Evolutionary conservation across 1,140 invertebrate genomes (phyloP).

Genomic region (Carcinoscorpius rotundicauda): DNA sequence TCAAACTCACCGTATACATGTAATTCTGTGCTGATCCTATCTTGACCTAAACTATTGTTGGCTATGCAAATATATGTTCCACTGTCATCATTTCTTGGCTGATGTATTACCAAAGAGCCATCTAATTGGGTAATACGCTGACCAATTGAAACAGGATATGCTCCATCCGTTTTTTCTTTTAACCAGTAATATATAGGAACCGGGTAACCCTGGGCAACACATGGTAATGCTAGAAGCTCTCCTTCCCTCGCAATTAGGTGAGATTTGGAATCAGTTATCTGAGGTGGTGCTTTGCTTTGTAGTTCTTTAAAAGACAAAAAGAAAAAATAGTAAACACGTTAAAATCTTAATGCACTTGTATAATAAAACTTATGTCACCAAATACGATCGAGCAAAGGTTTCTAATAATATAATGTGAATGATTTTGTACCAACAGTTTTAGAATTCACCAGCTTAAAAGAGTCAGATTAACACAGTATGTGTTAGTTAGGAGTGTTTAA

Average conservation of each 20-base stretch:
- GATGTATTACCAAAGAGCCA: conserved; percentile 21
- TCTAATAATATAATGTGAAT: too few relatives aligned
- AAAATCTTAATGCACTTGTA: too few relatives aligned
- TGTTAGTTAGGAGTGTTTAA: too few relatives aligned
- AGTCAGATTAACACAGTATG: too few relatives aligned
- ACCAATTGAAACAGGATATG: conserved; percentile 8
- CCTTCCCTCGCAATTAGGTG: conserved; percentile 26
- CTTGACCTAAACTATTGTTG: conserved; percentile 26
- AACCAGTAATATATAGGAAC: conserved; percentile 24
- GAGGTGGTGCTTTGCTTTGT: conserved; percentile 25
- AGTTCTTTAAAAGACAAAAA: conserved; percentile 19
- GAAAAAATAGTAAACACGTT: too few relatives aligned
- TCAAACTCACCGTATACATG: too few relatives aligned
- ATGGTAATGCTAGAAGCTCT: conserved; percentile 31
- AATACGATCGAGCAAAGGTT: too few relatives aligned
- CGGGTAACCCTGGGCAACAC: conserved; percentile 31
- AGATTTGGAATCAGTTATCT: conserved; percentile 20
- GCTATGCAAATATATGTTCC: conserved; percentile 25
- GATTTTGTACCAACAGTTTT: too few relatives aligned
- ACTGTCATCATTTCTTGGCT: conserved; percentile 19
- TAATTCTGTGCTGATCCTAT: conserved; percentile 1
- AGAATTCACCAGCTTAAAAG: too few relatives aligned
- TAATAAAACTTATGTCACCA: too few relatives aligned
- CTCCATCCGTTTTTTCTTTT: conserved; percentile 8
- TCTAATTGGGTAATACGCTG: conserved; percentile 9